Evolutionary conservation across 2,113 vertebrate genomes (phyloP), one percentile per base, ranked within the genome.

Genomic region (Salminus brasiliensis): DNA sequence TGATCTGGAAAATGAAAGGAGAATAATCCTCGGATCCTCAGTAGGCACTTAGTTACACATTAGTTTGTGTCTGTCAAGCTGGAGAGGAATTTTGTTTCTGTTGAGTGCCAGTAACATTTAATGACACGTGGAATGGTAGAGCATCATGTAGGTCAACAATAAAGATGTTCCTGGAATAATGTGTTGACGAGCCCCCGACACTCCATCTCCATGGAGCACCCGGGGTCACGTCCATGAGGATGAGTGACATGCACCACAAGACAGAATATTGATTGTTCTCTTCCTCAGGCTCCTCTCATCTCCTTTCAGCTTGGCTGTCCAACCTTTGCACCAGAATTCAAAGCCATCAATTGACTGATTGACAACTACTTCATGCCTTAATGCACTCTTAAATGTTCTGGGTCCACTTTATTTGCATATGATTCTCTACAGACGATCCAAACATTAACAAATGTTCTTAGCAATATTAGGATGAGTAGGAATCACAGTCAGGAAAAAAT

Each of bases 181-280:
- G 43, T 68, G 76, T 55, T 74, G 72, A 74, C 63, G 43, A 71
- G 34, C 29, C 75, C 2, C 67, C 73, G 63, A 74, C 77, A 80
- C 34, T 41, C 32, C 69, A 83, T 83, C 72, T 76, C 60, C 59
- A 39, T 11, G 34, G 67, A 78, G 70, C 49, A 25, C n/a, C 68
- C 30, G 52, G 39, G 84, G 77, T 87, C 79, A 82, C n/a, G 9
- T 74, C 83, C 81, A 65, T 75, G 65, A 74, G 13, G 62, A 47
- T 41, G 71, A 87, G 76, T 77, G 67, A 62, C 78, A 72, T 59
- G 73, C 72, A 34, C 55, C 27, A 80, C 47, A 77, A 68, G 41
- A 62, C 62, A 75, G 13, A 71, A 60, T 81, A 82, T 67, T 76
- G 69, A 83, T 80, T 25, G 0, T 15, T 23, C 8, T 21, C n/a